These are phyloP conservation scores for Eristalis tenax DNA, from an alignment of 2,888 invertebrate genomes.

Conservation along the genomic window DNA sequence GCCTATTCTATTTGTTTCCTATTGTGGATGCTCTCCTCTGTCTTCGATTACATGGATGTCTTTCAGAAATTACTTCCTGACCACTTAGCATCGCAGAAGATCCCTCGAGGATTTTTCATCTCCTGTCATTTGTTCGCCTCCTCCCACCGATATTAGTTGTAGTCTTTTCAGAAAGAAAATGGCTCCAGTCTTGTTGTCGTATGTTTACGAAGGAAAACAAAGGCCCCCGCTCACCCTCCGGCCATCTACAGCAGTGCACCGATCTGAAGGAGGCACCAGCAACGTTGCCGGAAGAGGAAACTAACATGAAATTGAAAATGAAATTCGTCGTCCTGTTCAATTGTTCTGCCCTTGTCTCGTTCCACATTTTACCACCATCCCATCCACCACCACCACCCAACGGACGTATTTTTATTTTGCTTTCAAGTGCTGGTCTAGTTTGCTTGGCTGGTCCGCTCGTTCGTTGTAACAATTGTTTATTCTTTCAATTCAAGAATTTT, in stretches of 20 bases:
- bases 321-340: slow-evolving; percentile 59
- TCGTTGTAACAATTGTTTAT: slow-evolving; percentile 66
- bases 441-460: slow-evolving; percentile 55
- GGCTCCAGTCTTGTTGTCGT: slow-evolving; percentile 15
- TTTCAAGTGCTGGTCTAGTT: slow-evolving; percentile 51
- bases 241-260: background rate
- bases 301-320: slow-evolving; percentile 67
- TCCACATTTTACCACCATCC: background rate
- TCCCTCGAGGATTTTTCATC: slow-evolving; percentile 5
- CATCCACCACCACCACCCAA: background rate
- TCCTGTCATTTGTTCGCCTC: background rate
- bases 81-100: slow-evolving; percentile 14
- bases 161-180: slow-evolving; percentile 2
- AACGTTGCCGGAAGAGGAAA: slow-evolving; percentile 49
- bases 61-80: slow-evolving; percentile 42
- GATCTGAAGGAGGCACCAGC: background rate
- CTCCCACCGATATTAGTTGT: background rate
- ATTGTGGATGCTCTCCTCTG: background rate
- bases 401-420: background rate
- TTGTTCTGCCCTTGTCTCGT: slow-evolving; percentile 41
- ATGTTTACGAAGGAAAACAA: slow-evolving; percentile 39
- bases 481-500: slow-evolving; percentile 67
- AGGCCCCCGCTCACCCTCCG: background rate
- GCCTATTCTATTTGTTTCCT: background rate
- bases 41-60: slow-evolving; percentile 3